These are phyloP conservation scores for Drosophila barbarae DNA, from an alignment of 2,888 invertebrate species.

Conservation along the genomic window DNA sequence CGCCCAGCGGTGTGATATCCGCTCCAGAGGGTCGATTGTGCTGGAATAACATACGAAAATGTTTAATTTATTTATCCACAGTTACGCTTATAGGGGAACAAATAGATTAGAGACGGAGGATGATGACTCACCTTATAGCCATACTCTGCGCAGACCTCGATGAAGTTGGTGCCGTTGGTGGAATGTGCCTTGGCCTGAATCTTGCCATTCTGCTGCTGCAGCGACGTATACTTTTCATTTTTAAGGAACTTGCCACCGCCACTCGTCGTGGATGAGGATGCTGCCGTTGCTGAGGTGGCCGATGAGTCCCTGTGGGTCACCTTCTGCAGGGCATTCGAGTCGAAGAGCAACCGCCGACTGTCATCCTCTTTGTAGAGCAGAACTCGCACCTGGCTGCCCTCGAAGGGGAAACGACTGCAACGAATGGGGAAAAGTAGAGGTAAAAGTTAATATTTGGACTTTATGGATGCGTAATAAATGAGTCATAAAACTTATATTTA, in stretches of 20 bases:
- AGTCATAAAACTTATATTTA: neutral
- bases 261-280: slow-evolving; percentile 13
- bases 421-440: neutral
- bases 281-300: slow-evolving; percentile 13
- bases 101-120: neutral
- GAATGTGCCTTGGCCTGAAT: slow-evolving; percentile 72
- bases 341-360: slow-evolving; percentile 89
- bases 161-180: slow-evolving; percentile 77
- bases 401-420: slow-evolving; percentile 82
- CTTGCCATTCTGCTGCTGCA: slow-evolving; percentile 58
- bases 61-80: neutral
- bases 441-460: neutral
- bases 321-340: slow-evolving; percentile 86
- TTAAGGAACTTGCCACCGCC: slow-evolving; percentile 59
- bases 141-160: slow-evolving; percentile 84
- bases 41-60: slow-evolving; percentile 76
- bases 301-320: slow-evolving; percentile 79
- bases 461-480: neutral
- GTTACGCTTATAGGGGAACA: neutral
- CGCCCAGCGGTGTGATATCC: slow-evolving; percentile 89
- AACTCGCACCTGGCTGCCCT: slow-evolving; percentile 87
- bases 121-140: slow-evolving; percentile 83
- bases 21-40: slow-evolving; percentile 83
- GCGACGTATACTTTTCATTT: slow-evolving; percentile 55
- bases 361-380: slow-evolving; percentile 93